phyloP scores from a whole-genome alignment of 2,888 invertebrate genomes.

The Galeopsomyia nigrocyanea region DNA sequence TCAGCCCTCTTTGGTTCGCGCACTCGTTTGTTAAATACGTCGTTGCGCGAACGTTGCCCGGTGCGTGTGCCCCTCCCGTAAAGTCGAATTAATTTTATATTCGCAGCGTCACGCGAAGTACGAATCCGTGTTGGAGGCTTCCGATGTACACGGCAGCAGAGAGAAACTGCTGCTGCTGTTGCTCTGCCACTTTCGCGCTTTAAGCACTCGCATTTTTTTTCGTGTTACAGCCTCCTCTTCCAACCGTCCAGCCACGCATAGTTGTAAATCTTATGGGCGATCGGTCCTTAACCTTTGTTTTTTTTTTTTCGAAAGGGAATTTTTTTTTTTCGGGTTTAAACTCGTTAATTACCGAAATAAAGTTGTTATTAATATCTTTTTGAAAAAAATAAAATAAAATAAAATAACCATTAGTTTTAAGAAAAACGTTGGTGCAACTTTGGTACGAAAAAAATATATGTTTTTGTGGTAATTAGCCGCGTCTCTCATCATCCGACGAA shows the following conservation, averaged over 20 bases:
- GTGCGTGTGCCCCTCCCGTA: constrained; percentile 33
- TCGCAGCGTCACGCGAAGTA: constrained; percentile 57
- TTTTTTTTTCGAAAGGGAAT: constrained; percentile 6
- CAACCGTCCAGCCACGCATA: constrained; percentile 9
- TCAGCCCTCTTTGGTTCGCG: no score
- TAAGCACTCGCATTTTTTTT: not conserved
- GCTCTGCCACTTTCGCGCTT: not conserved
- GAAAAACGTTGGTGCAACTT: no score
- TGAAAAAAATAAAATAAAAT: no score
- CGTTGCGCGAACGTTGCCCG: not conserved
- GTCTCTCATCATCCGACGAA: no score
- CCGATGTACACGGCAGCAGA: not conserved
- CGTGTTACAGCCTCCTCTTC: constrained; percentile 6
- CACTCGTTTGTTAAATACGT: no score
- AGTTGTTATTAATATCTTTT: no score
- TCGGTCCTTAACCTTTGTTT: constrained; percentile 14
- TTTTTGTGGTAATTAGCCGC: no score
- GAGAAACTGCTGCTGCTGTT: no score
- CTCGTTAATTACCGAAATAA: not conserved
- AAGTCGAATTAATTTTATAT: constrained; percentile 58
- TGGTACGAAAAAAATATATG: no score
- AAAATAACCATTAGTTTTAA: no score
- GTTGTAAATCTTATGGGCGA: constrained; percentile 25
- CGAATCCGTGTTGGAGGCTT: constrained; percentile 50
- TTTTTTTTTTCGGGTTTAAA: no score